Base-by-base conservation (phyloP, 1,140 invertebrate species). In the Phthorimaea operculella region DNA sequence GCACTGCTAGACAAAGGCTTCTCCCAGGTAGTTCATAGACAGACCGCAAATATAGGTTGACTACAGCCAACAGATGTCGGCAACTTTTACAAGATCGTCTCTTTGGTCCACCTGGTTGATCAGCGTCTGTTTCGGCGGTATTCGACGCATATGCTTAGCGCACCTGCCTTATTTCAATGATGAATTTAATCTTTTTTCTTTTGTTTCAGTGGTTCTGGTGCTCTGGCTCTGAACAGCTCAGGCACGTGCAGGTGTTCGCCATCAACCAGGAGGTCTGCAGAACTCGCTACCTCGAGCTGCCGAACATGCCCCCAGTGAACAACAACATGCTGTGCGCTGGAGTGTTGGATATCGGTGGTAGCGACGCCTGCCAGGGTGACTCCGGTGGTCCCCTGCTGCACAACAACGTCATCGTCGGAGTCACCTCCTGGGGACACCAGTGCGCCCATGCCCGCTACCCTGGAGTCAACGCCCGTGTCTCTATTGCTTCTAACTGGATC, bases 281-380 rank as follows among this genome's bases (percentile, higher is more conserved):
- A 5, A 60, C 64, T 0, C 51, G 66, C 0, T 77, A 75, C 57
- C 15, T 42, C 0, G 28, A 33, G 1, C 50, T 54, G 0, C 18
- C 17, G 4, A 14, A 48, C n/a, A 47, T 45, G 3, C 11, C 11
- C 11, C 11, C 14, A n/a, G 64, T 78, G 10, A 78, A 71, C 7
- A 34, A 55, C 0, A 75, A 76, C 57, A 78, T 78, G 75, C 70
- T 76, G 51, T 75, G 73, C 52, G 66, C 73, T 60, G 69, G 69
- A 55, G 16, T 70, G 14, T 51, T 68, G 12, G 64, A 68, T 44
- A 51, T 70, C 10, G 74, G 66, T 15, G 68, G 72, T 4, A 50
- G 55, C 8, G 71, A 90, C 65, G 90, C 90, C 4, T 93, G 92
- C 65, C 90, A 89, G 70, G 91, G 90, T 4, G 91, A 92, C 64